A percentile compares a stretch with the other conserved stretches of the same genome.
These are phyloP conservation scores for Petromus typicus DNA, from an alignment of 2,113 vertebrate genomes.

Conservation along the genomic window DNA sequence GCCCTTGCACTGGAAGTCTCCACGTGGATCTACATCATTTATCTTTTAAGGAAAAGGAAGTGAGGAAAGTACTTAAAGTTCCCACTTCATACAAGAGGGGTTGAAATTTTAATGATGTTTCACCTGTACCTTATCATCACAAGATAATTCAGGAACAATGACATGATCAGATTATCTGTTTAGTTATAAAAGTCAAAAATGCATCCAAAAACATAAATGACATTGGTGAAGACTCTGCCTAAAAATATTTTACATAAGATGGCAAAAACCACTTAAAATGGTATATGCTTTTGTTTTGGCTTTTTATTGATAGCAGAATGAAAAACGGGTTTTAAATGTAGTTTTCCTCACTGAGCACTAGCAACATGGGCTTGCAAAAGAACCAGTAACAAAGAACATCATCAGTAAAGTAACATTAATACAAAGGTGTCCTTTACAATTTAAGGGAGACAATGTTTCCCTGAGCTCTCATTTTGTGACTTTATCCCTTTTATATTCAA, in stretches of 20 bases:
- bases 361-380: conserved; percentile 50
- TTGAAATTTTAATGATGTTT: conserved; percentile 20
- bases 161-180: neutral
- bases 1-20: neutral
- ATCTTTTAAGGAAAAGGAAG: conserved; percentile 20
- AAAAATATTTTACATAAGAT: neutral
- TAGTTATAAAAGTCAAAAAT: conserved; percentile 18
- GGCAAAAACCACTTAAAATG: neutral
- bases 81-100: neutral
- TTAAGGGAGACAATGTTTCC: conserved; percentile 37
- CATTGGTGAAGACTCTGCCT: neutral
- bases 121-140: neutral
- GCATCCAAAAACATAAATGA: neutral
- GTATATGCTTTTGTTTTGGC: neutral
- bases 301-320: conserved; percentile 50
- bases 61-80: conserved; percentile 14
- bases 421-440: conserved; percentile 7
- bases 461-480: conserved; percentile 44
- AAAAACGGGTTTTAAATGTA: conserved; percentile 53
- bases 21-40: neutral
- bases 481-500: conserved; percentile 36
- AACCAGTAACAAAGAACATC: conserved; percentile 42
- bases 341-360: conserved; percentile 69
- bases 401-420: conserved; percentile 22
- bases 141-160: conserved; percentile 1